phyloP scores from a whole-genome alignment of 2,888 invertebrate species.

The Drosophila monieri region DNA sequence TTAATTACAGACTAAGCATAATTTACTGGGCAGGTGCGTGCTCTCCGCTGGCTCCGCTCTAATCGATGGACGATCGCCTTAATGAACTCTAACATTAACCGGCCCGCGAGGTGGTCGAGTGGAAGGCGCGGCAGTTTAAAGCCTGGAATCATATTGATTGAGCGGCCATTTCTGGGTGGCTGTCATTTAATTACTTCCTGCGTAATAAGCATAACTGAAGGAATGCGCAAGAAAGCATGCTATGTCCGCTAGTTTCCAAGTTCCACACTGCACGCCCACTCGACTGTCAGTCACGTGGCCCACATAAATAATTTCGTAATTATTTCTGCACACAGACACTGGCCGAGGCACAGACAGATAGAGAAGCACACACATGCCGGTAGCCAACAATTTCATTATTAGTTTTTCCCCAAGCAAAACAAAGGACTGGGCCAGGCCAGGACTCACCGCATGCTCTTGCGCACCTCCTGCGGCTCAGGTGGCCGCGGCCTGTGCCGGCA shows the following conservation, averaged over 20 bases:
- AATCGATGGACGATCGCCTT: constrained; percentile 60
- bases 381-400: constrained; percentile 74
- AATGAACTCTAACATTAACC: constrained; percentile 37
- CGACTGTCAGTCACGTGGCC: constrained; percentile 58
- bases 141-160: constrained; percentile 26
- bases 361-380: constrained; percentile 18
- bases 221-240: constrained; percentile 58
- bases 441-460: constrained; percentile 84
- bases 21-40: constrained; percentile 75
- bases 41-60: constrained; percentile 44
- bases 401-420: constrained; percentile 45
- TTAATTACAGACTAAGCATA: constrained; percentile 81
- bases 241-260: constrained; percentile 16
- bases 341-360: constrained; percentile 8
- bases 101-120: constrained; percentile 1
- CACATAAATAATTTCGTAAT: constrained; percentile 75
- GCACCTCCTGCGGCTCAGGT: constrained; percentile 84
- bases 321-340: constrained; percentile 62
- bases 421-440: constrained; percentile 5
- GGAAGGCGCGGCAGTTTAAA: constrained; percentile 20
- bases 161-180: constrained; percentile 16
- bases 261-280: constrained; percentile 9
- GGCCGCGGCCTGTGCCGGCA: constrained; percentile 84
- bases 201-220: constrained; percentile 40
- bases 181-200: constrained; percentile 59